Percentiles rank a stretch among this genome's conserved stretches.
Conservation (phyloP, 1,140 invertebrate species). For the Drosophila pachea region DNA sequence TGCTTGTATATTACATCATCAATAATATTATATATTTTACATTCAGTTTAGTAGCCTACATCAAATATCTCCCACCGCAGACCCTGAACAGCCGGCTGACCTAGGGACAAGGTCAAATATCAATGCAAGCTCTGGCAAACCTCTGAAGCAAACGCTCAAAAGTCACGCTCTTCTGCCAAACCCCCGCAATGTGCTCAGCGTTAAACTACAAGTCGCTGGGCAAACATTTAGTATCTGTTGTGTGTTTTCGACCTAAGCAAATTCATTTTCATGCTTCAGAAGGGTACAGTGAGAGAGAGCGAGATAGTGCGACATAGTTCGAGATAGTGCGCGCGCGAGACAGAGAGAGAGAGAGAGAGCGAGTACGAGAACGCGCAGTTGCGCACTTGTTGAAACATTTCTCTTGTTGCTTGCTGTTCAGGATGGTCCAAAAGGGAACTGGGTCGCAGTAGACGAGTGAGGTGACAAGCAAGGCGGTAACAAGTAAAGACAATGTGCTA, state of each 20-base stretch:
- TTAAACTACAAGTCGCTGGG: constrained; percentile 45
- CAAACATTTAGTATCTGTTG: constrained; percentile 60
- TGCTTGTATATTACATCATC: no score
- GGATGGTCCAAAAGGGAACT: constrained; percentile 56
- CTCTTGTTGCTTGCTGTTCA: constrained; percentile 17
- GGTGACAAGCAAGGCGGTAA: constrained; percentile 35
- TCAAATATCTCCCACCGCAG: constrained; percentile 2
- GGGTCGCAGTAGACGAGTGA: constrained; percentile 32
- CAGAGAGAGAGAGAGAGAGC: constrained; percentile 19
- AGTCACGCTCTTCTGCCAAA: constrained; percentile 47
- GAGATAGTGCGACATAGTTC: no score
- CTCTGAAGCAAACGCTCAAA: constrained; percentile 13
- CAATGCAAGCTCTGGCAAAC: constrained; percentile 3
- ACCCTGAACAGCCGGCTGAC: constrained; percentile 26
- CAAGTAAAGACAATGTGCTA: constrained; percentile 66
- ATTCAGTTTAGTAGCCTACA: no score
- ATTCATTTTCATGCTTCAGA: constrained; percentile 45
- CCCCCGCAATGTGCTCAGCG: constrained; percentile 30
- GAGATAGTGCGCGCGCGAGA: no score
- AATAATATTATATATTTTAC: no score
- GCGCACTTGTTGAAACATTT: no score
- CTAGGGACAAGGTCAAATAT: constrained; percentile 18
- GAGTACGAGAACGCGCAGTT: no score
- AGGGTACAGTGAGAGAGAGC: no score
- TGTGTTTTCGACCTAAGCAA: constrained; percentile 52